These are phyloP conservation scores for Phaetusa simplex DNA, from an alignment of 2,113 vertebrate species.

Conservation along the genomic window DNA sequence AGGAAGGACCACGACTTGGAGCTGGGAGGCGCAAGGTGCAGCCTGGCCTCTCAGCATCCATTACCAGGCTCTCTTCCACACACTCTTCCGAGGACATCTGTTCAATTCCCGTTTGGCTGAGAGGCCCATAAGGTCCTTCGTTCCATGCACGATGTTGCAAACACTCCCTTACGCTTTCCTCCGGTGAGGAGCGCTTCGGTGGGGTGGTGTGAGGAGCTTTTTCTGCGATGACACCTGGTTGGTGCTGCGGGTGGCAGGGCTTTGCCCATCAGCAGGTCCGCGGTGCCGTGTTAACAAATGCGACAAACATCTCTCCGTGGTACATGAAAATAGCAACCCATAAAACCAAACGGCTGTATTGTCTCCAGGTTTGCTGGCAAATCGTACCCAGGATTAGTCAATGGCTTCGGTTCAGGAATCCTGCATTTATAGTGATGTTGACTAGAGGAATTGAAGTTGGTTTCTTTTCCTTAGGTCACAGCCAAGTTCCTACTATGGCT, in stretches of 20 bases:
- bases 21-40: background rate
- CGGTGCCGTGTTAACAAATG: background rate
- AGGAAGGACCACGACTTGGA: background rate
- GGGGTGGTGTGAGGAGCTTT: background rate
- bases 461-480: background rate
- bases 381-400: background rate
- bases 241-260: background rate
- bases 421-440: background rate
- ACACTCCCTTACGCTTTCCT: background rate
- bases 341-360: background rate
- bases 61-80: background rate
- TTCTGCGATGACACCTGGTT: background rate
- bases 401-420: constrained; percentile 25
- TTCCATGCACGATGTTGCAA: background rate
- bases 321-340: background rate
- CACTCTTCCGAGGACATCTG: background rate
- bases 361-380: background rate
- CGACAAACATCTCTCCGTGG: background rate
- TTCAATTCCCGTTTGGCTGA: background rate
- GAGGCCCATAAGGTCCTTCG: background rate
- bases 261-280: background rate
- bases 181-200: background rate
- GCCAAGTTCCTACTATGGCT: background rate
- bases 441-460: background rate
- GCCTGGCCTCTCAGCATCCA: background rate